Conservation (phyloP, 2,888 invertebrate genomes). For the Troilus luridus region DNA sequence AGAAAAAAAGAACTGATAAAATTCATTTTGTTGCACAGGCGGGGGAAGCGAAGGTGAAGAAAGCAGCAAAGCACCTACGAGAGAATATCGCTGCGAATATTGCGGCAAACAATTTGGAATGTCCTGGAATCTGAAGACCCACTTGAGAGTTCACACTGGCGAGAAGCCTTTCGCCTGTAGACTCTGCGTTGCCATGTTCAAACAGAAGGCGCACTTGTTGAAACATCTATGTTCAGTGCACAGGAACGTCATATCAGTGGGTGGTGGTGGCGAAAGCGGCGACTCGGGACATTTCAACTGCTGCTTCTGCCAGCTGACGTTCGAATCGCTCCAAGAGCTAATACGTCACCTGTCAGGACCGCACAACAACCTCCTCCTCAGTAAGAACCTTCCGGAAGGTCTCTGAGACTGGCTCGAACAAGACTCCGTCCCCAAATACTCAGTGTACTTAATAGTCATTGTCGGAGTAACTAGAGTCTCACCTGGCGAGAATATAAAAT, state of each 20-base stretch:
- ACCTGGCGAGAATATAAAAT: not conserved
- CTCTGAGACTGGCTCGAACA: slow-evolving; percentile 60
- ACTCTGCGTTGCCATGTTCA: slow-evolving; percentile 91
- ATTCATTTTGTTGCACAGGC: slow-evolving; percentile 7
- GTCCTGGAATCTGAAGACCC: slow-evolving; percentile 94
- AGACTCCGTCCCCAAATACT: slow-evolving; percentile 20
- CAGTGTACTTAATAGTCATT: slow-evolving; percentile 39
- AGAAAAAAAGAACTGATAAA: not conserved
- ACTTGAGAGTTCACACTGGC: slow-evolving; percentile 88
- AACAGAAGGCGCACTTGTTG: slow-evolving; percentile 89
- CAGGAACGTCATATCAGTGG: slow-evolving; percentile 88
- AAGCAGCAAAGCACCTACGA: slow-evolving; percentile 72
- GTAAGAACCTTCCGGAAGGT: slow-evolving; percentile 86
- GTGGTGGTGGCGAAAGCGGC: slow-evolving; percentile 79
- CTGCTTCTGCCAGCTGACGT: slow-evolving; percentile 89
- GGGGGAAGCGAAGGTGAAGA: slow-evolving; percentile 64
- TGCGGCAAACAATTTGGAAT: slow-evolving; percentile 93
- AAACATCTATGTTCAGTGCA: slow-evolving; percentile 92
- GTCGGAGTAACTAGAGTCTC: slow-evolving; percentile 28
- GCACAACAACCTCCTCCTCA: slow-evolving; percentile 88
- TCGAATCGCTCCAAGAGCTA: slow-evolving; percentile 88
- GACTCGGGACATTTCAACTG: slow-evolving; percentile 82
- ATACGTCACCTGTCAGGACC: slow-evolving; percentile 90
- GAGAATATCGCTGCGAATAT: slow-evolving; percentile 90
- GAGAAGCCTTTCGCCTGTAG: slow-evolving; percentile 92